Percentiles rank a stretch among this genome's conserved stretches.
These are phyloP conservation scores for Apotomis capreana DNA, from an alignment of 2,888 invertebrate genomes.

Conservation along the genomic window DNA sequence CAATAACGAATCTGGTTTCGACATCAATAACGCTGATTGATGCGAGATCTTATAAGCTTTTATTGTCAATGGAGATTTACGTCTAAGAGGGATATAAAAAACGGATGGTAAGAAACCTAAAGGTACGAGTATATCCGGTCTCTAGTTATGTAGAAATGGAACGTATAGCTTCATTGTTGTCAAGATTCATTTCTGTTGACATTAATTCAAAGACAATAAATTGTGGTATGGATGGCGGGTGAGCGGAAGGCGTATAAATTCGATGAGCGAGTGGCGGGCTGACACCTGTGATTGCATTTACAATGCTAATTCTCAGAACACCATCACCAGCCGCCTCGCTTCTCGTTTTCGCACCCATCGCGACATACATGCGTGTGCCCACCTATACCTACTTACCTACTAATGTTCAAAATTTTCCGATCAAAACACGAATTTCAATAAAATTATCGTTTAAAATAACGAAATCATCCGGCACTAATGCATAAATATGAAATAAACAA, in stretches of 20 bases:
- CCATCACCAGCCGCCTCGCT: conserved; percentile 66
- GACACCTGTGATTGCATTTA: conserved; percentile 84
- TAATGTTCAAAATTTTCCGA: conserved; percentile 7
- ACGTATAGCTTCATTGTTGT: conserved; percentile 65
- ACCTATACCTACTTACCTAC: conserved; percentile 13
- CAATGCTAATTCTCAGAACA: conserved; percentile 81
- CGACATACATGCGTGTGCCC: conserved; percentile 42
- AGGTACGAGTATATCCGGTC: conserved; percentile 24
- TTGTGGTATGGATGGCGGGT: conserved; percentile 74
- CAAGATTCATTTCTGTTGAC: conserved; percentile 58
- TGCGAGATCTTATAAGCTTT: conserved; percentile 49
- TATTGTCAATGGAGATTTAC: conserved; percentile 57
- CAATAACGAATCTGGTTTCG: conserved; percentile 66
- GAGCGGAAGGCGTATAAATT: conserved; percentile 80
- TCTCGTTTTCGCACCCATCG: conserved; percentile 49
- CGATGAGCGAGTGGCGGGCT: conserved; percentile 74
- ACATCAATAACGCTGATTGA: conserved; percentile 64
- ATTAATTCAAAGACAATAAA: conserved; percentile 75
- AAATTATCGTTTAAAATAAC: conserved; percentile 9
- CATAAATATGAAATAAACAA: conserved; percentile 29
- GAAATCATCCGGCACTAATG: conserved; percentile 7
- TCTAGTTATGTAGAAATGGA: conserved; percentile 45
- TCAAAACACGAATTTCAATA: conserved; percentile 8
- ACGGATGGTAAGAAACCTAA: conserved; percentile 28
- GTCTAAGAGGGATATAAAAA: conserved; percentile 29